These are phyloP conservation scores for Loriculus beryllinus DNA, from an alignment of 2,797 vertebrate genomes.

Conservation along the genomic window DNA sequence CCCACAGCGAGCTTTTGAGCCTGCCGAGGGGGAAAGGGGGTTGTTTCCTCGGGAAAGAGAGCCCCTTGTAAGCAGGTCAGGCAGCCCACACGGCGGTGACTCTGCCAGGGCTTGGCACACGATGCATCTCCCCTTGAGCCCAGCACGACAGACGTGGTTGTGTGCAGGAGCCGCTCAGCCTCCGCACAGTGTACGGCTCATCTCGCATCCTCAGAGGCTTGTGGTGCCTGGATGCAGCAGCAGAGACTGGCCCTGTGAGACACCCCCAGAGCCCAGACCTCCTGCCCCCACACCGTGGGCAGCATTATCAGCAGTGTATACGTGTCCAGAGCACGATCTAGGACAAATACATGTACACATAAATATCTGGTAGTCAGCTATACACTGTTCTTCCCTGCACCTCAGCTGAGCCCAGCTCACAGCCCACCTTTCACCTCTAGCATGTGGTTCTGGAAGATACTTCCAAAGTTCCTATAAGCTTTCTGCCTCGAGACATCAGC, in stretches of 20 bases:
- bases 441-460: not conserved
- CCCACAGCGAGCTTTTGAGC: not conserved
- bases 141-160: not conserved
- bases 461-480: not conserved
- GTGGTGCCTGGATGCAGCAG: not conserved
- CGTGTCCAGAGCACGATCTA: not conserved
- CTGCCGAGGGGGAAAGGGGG: not conserved
- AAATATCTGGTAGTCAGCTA: not conserved
- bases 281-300: not conserved
- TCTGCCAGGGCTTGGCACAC: not conserved
- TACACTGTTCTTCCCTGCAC: not conserved
- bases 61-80: not conserved
- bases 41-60: not conserved
- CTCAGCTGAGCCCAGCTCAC: not conserved
- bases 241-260: not conserved
- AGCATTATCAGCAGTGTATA: not conserved
- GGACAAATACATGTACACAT: accelerated
- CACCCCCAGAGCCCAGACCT: not conserved
- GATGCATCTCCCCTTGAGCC: not conserved
- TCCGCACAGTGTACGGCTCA: not conserved
- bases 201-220: not conserved
- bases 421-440: not conserved
- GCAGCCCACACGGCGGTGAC: not conserved
- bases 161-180: not conserved
- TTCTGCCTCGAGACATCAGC: not conserved